A percentile compares a stretch with the other conserved stretches of the same genome.
Evolutionary conservation across 2,797 vertebrate species (phyloP).

Genomic region (Sebastes oblongus): DNA sequence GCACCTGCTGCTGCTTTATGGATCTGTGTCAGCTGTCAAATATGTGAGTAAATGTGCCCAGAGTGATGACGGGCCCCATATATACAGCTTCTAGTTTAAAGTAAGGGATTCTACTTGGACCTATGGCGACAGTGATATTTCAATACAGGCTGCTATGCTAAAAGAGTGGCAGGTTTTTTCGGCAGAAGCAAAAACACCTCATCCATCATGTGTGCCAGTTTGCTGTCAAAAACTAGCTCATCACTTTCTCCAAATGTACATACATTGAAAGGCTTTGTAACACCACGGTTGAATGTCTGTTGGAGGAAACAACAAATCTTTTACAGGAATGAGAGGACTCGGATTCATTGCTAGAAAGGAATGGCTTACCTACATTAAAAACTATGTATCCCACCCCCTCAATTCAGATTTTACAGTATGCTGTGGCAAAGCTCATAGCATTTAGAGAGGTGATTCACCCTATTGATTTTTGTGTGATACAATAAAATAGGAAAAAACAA

Average conservation of each 20-base stretch:
- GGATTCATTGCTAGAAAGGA: neutral
- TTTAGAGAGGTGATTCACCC: neutral
- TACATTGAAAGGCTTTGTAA: neutral
- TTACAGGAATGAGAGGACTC: neutral
- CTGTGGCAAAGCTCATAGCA: neutral
- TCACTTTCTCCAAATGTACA: neutral
- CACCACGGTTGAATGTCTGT: neutral
- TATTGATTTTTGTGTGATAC: too few relatives aligned
- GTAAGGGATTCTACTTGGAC: neutral
- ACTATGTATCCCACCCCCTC: neutral
- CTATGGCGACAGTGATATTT: neutral
- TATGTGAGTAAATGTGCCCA: neutral
- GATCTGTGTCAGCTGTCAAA: constrained; percentile 16
- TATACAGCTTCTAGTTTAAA: neutral
- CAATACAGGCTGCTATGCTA: neutral
- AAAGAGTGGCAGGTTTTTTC: neutral
- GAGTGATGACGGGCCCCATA: neutral
- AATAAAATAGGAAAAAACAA: too few relatives aligned
- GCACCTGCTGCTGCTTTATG: neutral
- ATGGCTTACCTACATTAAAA: neutral
- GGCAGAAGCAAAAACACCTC: neutral
- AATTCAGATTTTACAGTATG: neutral
- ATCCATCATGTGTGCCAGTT: constrained; percentile 16
- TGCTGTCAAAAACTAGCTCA: neutral
- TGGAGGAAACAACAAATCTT: neutral